These are phyloP conservation scores for Saturnia japonica DNA, from an alignment of 2,888 invertebrate species.

Conservation along the genomic window DNA sequence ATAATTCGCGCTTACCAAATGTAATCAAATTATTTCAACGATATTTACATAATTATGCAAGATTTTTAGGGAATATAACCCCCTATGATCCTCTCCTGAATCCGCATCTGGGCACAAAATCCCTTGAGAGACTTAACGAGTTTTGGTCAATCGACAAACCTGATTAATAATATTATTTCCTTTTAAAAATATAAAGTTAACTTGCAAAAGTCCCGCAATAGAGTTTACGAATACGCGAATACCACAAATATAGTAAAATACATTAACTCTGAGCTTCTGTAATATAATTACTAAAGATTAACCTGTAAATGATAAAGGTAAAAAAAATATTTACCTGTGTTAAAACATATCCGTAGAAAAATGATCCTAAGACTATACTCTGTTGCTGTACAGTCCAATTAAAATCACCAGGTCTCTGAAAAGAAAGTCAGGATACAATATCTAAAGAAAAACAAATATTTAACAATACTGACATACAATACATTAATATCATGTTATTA, in stretches of 20 bases:
- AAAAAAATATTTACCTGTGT: slow-evolving; percentile 86
- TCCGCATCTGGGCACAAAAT: not conserved
- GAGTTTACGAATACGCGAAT: no score
- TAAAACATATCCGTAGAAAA: slow-evolving; percentile 91
- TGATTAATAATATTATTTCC: not conserved
- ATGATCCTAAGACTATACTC: slow-evolving; percentile 90
- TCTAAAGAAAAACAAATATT: not conserved
- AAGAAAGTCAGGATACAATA: slow-evolving; percentile 31
- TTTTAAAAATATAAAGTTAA: not conserved
- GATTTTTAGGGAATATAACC: no score
- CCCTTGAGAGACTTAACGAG: not conserved
- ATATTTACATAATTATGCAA: no score
- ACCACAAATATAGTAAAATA: not conserved
- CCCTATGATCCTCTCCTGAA: not conserved
- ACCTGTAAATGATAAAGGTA: no score
- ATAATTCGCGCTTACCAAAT: no score
- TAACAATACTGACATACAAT: not conserved
- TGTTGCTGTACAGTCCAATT: slow-evolving; percentile 90
- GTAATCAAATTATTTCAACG: no score
- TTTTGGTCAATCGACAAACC: not conserved
- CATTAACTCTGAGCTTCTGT: not conserved
- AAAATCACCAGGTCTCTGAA: slow-evolving; percentile 87
- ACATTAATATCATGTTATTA: not conserved
- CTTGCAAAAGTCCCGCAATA: not conserved
- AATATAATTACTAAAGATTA: not conserved